These are phyloP conservation scores for Drosophila putrida DNA, from an alignment of 2,888 invertebrate genomes.

Conservation along the genomic window DNA sequence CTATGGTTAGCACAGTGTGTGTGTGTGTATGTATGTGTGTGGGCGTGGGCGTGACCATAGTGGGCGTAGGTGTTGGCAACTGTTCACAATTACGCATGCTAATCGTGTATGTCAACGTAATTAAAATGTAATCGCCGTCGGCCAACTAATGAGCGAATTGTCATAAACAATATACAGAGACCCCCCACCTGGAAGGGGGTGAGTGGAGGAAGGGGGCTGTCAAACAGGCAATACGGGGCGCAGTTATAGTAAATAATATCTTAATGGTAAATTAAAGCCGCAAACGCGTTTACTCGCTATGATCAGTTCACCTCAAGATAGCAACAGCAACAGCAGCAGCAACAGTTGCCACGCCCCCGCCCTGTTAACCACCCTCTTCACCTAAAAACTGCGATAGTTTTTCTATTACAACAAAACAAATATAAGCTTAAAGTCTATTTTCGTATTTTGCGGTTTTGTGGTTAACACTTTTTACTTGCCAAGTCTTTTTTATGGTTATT, in stretches of 20 bases:
- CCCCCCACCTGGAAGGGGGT: not conserved
- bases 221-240: slow-evolving; percentile 31
- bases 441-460: slow-evolving; percentile 64
- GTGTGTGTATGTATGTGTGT: slow-evolving; percentile 12
- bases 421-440: slow-evolving; percentile 57
- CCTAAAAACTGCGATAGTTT: slow-evolving; percentile 7
- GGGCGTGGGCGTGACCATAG: slow-evolving; percentile 12
- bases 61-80: slow-evolving; percentile 37
- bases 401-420: slow-evolving; percentile 49
- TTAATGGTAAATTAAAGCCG: slow-evolving; percentile 79
- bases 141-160: slow-evolving; percentile 67
- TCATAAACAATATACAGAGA: slow-evolving; percentile 61
- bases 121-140: slow-evolving; percentile 75
- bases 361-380: not conserved
- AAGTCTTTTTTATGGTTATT: slow-evolving; percentile 54
- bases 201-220: not conserved
- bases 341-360: slow-evolving; percentile 22
- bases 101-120: slow-evolving; percentile 77
- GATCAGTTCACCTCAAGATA: slow-evolving; percentile 33
- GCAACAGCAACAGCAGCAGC: slow-evolving; percentile 17
- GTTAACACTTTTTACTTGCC: slow-evolving; percentile 49
- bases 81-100: slow-evolving; percentile 74
- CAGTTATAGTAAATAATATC: slow-evolving; percentile 72
- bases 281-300: slow-evolving; percentile 64
- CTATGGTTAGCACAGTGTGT: not conserved